Conservation (phyloP, 2,888 invertebrate genomes). For the Malthinus flaveolus region DNA sequence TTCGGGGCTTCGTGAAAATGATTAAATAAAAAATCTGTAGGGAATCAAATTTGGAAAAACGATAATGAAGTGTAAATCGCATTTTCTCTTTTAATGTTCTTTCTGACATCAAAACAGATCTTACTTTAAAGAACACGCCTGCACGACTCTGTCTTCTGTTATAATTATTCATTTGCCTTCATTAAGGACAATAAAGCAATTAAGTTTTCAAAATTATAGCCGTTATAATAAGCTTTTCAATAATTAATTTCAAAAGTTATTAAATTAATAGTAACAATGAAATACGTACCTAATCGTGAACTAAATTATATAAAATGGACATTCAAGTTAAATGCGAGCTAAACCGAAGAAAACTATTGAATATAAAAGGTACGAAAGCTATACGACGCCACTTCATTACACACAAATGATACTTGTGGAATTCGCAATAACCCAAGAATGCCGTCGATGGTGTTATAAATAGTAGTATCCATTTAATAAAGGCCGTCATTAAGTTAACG, state of each 20-base stretch:
- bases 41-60: too few species aligned
- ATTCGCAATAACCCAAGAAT: slow-evolving; percentile 57
- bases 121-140: too few species aligned
- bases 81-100: too few species aligned
- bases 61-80: too few species aligned
- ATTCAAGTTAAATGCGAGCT: neutral
- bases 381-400: slow-evolving; percentile 51
- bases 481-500: slow-evolving; percentile 25
- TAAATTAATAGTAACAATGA: neutral
- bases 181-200: too few species aligned
- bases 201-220: neutral
- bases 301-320: too few species aligned
- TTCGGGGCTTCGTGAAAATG: too few species aligned
- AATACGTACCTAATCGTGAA: too few species aligned
- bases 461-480: slow-evolving; percentile 55
- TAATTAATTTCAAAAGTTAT: neutral
- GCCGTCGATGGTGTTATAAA: slow-evolving; percentile 49
- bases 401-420: slow-evolving; percentile 52
- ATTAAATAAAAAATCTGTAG: too few species aligned
- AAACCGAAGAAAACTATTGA: neutral
- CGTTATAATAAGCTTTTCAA: neutral
- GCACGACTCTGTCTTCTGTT: too few species aligned
- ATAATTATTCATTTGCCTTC: too few species aligned
- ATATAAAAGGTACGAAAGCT: slow-evolving; percentile 25
- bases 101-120: too few species aligned